Percentiles rank a stretch among this genome's conserved stretches.
phyloP scores from a whole-genome alignment of 2,797 vertebrate species.

The Gymnothorax reevesii region DNA sequence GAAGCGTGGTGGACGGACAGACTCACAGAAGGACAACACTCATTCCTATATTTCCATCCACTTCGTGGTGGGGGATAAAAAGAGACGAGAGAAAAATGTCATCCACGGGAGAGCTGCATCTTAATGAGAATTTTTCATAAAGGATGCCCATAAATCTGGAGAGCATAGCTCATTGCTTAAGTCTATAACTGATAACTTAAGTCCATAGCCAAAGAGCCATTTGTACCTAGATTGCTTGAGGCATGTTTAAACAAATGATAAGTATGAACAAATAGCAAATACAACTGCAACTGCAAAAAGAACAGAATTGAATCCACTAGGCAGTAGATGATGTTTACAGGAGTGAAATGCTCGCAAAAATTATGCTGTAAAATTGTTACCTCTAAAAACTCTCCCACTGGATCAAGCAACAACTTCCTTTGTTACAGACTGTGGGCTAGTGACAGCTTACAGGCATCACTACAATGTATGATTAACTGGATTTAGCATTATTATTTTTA shows the following conservation, averaged over 20 bases:
- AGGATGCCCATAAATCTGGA: too few species aligned
- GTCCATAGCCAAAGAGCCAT: not conserved
- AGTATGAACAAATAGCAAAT: not conserved
- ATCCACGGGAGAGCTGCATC: too few species aligned
- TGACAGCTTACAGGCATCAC: not conserved
- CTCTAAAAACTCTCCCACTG: not conserved
- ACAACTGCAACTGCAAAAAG: not conserved
- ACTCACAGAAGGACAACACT: too few species aligned
- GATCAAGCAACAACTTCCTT: not conserved
- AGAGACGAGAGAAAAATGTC: too few species aligned
- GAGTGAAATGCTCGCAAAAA: not conserved
- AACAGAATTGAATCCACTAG: not conserved
- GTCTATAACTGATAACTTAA: not conserved
- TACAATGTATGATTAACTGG: not conserved
- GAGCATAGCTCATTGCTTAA: not conserved
- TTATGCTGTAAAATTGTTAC: not conserved
- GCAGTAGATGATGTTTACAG: not conserved
- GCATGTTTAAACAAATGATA: not conserved
- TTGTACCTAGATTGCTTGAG: constrained; percentile 7
- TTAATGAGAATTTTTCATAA: too few species aligned
- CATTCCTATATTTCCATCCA: too few species aligned
- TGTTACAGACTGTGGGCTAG: not conserved
- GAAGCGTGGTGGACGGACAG: too few species aligned
- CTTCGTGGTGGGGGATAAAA: too few species aligned
- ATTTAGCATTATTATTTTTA: not conserved